These are phyloP conservation scores for Hybos culiciformis DNA, from an alignment of 2,888 invertebrate species.

Conservation along the genomic window DNA sequence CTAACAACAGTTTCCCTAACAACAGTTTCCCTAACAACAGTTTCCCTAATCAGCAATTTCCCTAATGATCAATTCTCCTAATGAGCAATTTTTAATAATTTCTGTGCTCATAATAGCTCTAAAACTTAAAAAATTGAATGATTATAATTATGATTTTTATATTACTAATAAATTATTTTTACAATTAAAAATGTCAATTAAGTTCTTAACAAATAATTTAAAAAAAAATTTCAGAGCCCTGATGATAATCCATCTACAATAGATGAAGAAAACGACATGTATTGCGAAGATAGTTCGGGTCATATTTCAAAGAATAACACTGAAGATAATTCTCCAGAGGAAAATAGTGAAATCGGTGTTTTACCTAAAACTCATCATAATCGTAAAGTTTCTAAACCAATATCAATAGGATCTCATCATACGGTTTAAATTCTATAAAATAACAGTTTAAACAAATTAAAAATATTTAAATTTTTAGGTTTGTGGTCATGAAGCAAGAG, in stretches of 20 bases:
- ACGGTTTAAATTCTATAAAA: no score
- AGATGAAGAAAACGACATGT: conserved; percentile 54
- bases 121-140: no score
- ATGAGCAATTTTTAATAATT: no score
- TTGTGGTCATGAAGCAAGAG: conserved; percentile 68
- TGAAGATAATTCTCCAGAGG: conserved; percentile 21
- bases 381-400: conserved; percentile 48
- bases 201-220: not conserved
- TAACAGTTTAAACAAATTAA: no score
- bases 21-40: no score
- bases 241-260: conserved; percentile 54
- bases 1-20: no score
- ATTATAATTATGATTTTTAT: no score
- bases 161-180: no score
- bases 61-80: no score
- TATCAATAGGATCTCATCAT: conserved; percentile 52
- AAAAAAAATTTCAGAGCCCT: conserved; percentile 42
- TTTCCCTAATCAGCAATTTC: no score
- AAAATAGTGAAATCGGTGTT: conserved; percentile 19
- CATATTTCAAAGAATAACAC: conserved; percentile 14
- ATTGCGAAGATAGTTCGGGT: conserved; percentile 21
- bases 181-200: not conserved
- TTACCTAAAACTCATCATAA: conserved; percentile 37
- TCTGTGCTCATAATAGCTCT: no score
- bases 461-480: no score